Base-by-base conservation (phyloP, 2,888 invertebrate species). In the Tachina fera region DNA sequence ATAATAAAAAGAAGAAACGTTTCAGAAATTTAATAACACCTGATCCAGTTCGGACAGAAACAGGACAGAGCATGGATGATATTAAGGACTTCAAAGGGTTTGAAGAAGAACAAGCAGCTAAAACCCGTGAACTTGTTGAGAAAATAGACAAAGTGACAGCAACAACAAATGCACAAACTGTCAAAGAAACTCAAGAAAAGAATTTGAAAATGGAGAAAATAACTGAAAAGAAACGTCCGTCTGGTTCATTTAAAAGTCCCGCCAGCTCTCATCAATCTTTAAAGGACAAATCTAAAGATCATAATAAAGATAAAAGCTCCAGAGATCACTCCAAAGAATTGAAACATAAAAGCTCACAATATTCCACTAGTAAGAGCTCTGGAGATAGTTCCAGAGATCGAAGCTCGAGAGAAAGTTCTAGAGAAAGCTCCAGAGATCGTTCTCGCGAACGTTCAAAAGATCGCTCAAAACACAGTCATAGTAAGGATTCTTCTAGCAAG, bases 1-100 rank as follows among this genome's bases (percentile, higher is more conserved):
- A 22, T n/a, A 49, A 16, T 5, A 58, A 51, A 10, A 83, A 83
- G 61, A 83, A 83, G 78, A 83, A 83, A 49, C 77, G 83, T 31
- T 83, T 83, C 19, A 60, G 83, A 68, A 83, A 83, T 43, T 67
- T 83, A 53, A 9, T 47, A 19, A 78, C 77, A 45, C 83, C 83
- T 11, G 77, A 77, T n/a, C 63, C 60, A 0, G 31, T 6, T 1
- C 41, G 8, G 9, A 9, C 45, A 10, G 58, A 51, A 39, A 8
- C 43, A 47, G 22, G 19, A 65, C 65, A 41, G 14, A 70, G 47
- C 3, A 22, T 72, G 14, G 71, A 72, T 22, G 77, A 78, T 60
- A 51, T 51, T 14, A 58, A 60, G 39, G 83, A 83, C 56, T 83
- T 83, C 68, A 67, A 67, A 14, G 83, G 83, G 4, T 83, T 83